phyloP scores from a whole-genome alignment of 2,888 invertebrate species.

The Meiosimyza decipiens region DNA sequence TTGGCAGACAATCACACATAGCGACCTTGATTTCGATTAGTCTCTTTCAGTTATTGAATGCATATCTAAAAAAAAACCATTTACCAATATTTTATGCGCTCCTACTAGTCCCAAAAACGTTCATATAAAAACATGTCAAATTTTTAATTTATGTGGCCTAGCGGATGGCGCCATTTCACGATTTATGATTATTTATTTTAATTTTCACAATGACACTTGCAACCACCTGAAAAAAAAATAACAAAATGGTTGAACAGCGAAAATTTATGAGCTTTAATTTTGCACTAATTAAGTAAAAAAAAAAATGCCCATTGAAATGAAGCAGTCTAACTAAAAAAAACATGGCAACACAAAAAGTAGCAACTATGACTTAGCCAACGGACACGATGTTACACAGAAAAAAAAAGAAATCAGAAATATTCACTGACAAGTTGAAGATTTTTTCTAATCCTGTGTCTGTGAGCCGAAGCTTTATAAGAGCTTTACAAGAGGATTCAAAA shows the following conservation, averaged over 20 bases:
- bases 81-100: no score
- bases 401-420: no score
- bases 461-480: no score
- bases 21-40: no score
- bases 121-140: constrained; percentile 42
- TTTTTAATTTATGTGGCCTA: constrained; percentile 46
- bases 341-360: constrained; percentile 12
- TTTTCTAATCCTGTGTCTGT: no score
- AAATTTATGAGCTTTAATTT: constrained; percentile 36
- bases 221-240: background rate
- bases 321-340: constrained; percentile 6
- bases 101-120: background rate
- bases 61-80: no score
- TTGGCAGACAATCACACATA: no score
- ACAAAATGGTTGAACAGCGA: constrained; percentile 33
- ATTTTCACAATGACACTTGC: constrained; percentile 36
- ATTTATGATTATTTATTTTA: constrained; percentile 50
- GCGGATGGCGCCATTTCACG: constrained; percentile 48
- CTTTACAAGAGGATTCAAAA: no score
- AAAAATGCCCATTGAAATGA: background rate
- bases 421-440: no score
- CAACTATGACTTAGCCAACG: background rate
- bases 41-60: no score
- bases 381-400: no score
- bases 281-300: constrained; percentile 29